Evolutionary conservation across 2,113 vertebrate genomes (phyloP).

Genomic region (Charadrius vociferus): DNA sequence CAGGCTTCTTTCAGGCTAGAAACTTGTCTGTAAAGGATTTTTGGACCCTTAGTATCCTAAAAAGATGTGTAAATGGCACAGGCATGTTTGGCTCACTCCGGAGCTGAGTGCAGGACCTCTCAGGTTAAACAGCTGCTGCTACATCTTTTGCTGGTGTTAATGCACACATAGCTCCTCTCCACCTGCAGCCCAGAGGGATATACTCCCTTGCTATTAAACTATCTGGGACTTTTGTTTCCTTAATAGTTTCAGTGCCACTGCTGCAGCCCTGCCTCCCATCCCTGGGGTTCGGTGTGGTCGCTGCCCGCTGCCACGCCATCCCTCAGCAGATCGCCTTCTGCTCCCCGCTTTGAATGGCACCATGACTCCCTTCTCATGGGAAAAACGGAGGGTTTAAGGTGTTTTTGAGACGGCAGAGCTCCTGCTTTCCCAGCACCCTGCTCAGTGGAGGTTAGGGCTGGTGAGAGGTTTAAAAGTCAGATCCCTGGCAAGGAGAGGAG

Average conservation of each 20-base stretch:
- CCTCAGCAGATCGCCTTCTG: background rate
- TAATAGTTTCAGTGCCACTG: background rate
- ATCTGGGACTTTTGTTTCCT: background rate
- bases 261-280: background rate
- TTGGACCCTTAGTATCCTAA: background rate
- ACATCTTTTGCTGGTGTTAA: background rate
- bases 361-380: background rate
- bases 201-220: background rate
- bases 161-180: background rate
- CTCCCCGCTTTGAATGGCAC: background rate
- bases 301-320: background rate
- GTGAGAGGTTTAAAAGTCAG: background rate
- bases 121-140: background rate
- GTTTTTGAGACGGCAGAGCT: background rate
- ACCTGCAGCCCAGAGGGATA: background rate
- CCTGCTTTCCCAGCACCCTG: fast-evolving
- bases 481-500: background rate
- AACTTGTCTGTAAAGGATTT: background rate
- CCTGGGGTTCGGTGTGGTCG: fast-evolving
- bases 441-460: background rate
- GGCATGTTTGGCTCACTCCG: background rate
- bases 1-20: too few relatives aligned
- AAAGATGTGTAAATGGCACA: background rate
- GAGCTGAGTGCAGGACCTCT: background rate
- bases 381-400: background rate